Percentiles rank a stretch among this genome's conserved stretches.
Conservation (phyloP, 2,888 invertebrate genomes). For the Macrosiphum euphorbiae region DNA sequence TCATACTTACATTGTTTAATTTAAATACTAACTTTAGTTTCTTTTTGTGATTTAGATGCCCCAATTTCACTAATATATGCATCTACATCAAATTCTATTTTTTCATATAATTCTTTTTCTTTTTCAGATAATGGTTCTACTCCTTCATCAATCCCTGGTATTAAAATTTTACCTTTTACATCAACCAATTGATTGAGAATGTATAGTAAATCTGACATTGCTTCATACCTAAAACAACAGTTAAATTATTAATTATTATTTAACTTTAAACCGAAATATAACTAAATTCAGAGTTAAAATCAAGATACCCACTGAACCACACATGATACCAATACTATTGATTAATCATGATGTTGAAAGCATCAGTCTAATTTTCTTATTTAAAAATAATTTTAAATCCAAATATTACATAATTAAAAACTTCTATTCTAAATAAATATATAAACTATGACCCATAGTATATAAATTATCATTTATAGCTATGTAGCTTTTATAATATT, state of each 20-base stretch:
- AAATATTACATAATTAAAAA: background rate
- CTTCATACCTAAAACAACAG: constrained; percentile 78
- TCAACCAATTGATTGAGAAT: constrained; percentile 88
- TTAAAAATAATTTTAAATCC: background rate
- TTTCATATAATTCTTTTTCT: constrained; percentile 72
- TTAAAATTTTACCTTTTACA: constrained; percentile 86
- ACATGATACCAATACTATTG: background rate
- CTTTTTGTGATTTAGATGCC: constrained; percentile 67
- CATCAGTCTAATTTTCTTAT: background rate
- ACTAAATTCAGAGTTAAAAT: background rate
- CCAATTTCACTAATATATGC: constrained; percentile 69
- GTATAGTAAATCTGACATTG: constrained; percentile 91
- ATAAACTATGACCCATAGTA: background rate
- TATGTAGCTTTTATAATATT: background rate
- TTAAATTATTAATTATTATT: background rate
- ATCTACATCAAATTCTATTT: constrained; percentile 75
- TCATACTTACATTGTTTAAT: background rate
- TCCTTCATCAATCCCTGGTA: constrained; percentile 86
- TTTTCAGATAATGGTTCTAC: constrained; percentile 73
- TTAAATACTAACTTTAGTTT: constrained; percentile 67
- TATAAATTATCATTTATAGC: background rate
- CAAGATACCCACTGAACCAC: too few species aligned
- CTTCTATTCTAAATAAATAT: background rate
- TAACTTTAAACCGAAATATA: background rate
- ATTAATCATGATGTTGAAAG: background rate